Percentiles rank a stretch among this genome's conserved stretches.
These are phyloP conservation scores for Grammomys dolichurus DNA, from an alignment of 2,113 vertebrate genomes.

Conservation along the genomic window DNA sequence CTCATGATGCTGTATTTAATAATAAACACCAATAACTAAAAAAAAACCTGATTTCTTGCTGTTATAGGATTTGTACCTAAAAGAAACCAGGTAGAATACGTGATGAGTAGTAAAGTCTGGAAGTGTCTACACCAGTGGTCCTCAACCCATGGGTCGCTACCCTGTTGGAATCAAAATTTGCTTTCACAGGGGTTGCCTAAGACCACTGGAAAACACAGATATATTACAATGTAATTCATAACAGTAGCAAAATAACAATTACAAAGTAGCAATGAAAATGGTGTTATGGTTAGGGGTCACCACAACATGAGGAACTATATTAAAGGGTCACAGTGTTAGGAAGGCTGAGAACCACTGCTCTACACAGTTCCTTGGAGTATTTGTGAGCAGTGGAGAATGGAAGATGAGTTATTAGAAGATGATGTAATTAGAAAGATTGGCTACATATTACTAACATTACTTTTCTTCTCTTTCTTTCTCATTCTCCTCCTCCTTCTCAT, in stretches of 20 bases:
- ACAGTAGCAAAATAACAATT: background rate
- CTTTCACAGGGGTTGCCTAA: background rate
- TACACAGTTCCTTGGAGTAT: background rate
- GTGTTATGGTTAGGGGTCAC: background rate
- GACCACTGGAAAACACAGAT: background rate
- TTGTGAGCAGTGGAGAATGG: background rate
- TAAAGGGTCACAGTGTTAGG: background rate
- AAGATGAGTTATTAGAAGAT: background rate
- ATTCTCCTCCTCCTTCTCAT: background rate
- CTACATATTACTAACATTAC: background rate
- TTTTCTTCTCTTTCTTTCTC: no score
- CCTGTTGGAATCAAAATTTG: background rate
- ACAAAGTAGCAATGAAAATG: background rate
- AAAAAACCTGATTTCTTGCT: background rate
- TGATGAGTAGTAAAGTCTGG: background rate
- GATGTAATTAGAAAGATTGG: background rate
- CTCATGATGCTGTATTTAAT: background rate
- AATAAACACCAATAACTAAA: conserved; percentile 33
- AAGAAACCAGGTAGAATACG: conserved; percentile 29
- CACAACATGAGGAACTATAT: background rate
- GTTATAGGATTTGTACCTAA: conserved; percentile 6
- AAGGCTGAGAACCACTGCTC: background rate
- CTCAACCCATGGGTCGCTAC: background rate
- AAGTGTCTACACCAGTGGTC: background rate
- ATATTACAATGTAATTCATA: background rate